Evolutionary conservation across 1,140 invertebrate species (phyloP).

Genomic region (Dufourea novaeangliae): DNA sequence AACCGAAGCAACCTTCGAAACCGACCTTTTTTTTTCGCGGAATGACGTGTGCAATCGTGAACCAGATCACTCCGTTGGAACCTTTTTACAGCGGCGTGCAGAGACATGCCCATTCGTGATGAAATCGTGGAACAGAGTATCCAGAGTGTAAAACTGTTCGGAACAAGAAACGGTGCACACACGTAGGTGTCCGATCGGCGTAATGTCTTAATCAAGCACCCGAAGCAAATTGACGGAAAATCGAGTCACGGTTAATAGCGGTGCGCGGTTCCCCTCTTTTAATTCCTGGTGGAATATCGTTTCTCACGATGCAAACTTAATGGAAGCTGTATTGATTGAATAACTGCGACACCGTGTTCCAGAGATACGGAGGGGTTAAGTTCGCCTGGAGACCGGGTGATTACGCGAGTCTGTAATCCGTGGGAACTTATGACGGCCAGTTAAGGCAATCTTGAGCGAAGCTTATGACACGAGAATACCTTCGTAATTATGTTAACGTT

Average conservation of each 20-base stretch:
- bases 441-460: not conserved
- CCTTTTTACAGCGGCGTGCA: not conserved
- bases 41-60: slow-evolving; percentile 7
- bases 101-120: not conserved
- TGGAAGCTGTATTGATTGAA: slow-evolving; percentile 7
- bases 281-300: not conserved
- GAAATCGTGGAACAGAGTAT: not conserved
- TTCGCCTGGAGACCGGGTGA: not conserved
- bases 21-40: not conserved
- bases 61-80: not conserved
- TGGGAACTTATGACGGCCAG: not conserved
- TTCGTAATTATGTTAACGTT: not conserved
- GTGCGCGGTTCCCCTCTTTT: not conserved
- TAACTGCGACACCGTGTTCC: not conserved
- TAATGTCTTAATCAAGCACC: not conserved
- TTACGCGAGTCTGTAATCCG: slow-evolving; percentile 14
- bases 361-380: not conserved
- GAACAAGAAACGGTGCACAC: not conserved
- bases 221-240: not conserved
- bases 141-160: not conserved
- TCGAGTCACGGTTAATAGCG: not conserved
- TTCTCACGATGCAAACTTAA: not conserved
- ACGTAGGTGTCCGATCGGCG: not conserved
- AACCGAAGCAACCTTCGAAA: slow-evolving; percentile 25
- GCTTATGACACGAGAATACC: not conserved